phyloP scores from a whole-genome alignment of 2,113 vertebrate genomes.

The Pimephales promelas region DNA sequence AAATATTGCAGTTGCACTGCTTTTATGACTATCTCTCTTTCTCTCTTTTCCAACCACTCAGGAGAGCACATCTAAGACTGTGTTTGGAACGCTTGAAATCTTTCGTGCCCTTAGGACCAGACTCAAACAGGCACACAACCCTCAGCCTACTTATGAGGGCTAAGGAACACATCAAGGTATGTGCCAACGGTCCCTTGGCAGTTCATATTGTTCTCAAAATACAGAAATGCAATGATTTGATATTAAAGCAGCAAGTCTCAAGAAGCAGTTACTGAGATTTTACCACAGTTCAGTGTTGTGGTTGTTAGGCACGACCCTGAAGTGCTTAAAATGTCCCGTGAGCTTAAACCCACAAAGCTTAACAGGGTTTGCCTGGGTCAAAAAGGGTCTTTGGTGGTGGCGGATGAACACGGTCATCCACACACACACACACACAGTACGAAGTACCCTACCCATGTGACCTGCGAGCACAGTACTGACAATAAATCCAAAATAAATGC shows the following conservation, averaged over 20 bases:
- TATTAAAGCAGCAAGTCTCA: neutral
- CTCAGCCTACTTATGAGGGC: conserved; percentile 93
- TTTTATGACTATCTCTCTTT: conserved; percentile 11
- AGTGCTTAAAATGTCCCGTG: neutral
- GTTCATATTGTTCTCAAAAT: neutral
- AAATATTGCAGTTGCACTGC: neutral
- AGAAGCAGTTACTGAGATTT: neutral
- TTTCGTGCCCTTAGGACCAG: conserved; percentile 86
- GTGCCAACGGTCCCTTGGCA: neutral
- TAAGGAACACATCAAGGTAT: conserved; percentile 91
- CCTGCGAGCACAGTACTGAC: no score
- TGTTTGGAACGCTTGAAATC: conserved; percentile 94
- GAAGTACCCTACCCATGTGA: no score
- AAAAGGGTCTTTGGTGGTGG: no score
- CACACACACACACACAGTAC: no score
- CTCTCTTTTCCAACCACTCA: conserved; percentile 56
- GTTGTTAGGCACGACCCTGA: neutral
- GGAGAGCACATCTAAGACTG: conserved; percentile 89
- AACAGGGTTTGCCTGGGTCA: no score
- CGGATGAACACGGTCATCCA: no score
- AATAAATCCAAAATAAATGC: no score
- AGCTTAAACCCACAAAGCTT: neutral
- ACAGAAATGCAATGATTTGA: neutral
- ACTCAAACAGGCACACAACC: conserved; percentile 88
- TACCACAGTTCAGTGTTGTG: neutral